Evolutionary conservation across 2,888 invertebrate species (phyloP).

Genomic region (Tenthredo distinguenda): DNA sequence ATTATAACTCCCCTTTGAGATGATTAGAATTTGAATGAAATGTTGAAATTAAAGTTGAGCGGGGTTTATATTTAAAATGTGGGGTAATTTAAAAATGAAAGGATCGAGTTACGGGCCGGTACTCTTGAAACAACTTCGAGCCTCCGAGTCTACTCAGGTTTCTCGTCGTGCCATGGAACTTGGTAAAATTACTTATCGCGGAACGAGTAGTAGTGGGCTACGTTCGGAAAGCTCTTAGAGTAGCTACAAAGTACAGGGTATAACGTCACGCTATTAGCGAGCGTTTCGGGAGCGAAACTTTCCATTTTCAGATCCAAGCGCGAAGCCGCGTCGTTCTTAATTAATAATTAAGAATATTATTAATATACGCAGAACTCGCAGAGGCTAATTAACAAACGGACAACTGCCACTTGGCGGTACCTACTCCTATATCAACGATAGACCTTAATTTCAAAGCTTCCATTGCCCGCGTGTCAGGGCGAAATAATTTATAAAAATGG

Average conservation of each 20-base stretch:
- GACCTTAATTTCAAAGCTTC: not conserved
- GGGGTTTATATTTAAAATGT: constrained; percentile 13
- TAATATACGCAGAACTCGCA: constrained; percentile 4
- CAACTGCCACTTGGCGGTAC: constrained; percentile 18
- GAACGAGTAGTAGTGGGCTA: not conserved
- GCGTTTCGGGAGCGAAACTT: not conserved
- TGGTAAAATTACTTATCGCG: constrained; percentile 37
- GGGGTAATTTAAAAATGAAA: constrained; percentile 33
- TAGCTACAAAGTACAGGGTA: constrained; percentile 37
- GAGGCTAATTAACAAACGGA: constrained; percentile 30
- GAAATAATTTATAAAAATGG: constrained; percentile 39
- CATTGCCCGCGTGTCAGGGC: not conserved
- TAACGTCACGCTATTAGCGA: constrained; percentile 34
- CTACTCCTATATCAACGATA: not conserved
- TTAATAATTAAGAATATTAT: constrained; percentile 32
- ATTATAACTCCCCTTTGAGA: constrained; percentile 21
- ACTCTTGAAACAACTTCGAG: constrained; percentile 41
- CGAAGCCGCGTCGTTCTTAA: not conserved
- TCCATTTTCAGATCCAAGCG: constrained; percentile 2
- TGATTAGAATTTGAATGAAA: constrained; percentile 40
- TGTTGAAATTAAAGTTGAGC: constrained; percentile 38
- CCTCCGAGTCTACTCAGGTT: constrained; percentile 35
- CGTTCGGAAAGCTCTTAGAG: constrained; percentile 48
- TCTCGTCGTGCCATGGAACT: constrained; percentile 41
- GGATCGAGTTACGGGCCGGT: constrained; percentile 35